phyloP scores from a whole-genome alignment of 2,113 vertebrate genomes.

The Empidonax traillii region DNA sequence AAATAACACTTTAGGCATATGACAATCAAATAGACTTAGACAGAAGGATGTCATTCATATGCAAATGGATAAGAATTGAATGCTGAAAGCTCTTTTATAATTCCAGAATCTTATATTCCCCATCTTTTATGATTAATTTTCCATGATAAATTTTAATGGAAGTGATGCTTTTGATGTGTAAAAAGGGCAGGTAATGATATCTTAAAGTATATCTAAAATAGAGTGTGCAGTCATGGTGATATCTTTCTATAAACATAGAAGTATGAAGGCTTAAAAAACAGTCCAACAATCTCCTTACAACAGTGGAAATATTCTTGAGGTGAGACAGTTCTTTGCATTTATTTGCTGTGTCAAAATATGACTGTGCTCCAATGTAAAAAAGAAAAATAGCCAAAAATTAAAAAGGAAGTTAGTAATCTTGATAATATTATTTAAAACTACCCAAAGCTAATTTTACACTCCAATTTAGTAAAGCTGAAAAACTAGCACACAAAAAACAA shows the following conservation, averaged over 20 bases:
- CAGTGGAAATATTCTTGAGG: neutral
- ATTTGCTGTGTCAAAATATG: neutral
- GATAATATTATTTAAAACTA: neutral
- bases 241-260: neutral
- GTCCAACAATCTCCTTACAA: neutral
- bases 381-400: no score
- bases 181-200: neutral
- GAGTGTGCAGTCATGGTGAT: neutral
- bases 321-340: neutral
- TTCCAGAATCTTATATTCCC: neutral
- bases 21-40: neutral
- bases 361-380: neutral
- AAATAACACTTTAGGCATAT: neutral
- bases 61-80: neutral
- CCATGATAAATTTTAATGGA: neutral
- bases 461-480: neutral
- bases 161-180: neutral
- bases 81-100: neutral
- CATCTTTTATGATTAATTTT: neutral
- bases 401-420: neutral
- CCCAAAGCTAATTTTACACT: neutral
- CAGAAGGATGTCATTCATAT: neutral
- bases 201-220: neutral
- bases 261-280: neutral
- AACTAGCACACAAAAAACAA: neutral